phyloP scores from a whole-genome alignment of 2,113 vertebrate genomes.

The Pungitius pungitius region DNA sequence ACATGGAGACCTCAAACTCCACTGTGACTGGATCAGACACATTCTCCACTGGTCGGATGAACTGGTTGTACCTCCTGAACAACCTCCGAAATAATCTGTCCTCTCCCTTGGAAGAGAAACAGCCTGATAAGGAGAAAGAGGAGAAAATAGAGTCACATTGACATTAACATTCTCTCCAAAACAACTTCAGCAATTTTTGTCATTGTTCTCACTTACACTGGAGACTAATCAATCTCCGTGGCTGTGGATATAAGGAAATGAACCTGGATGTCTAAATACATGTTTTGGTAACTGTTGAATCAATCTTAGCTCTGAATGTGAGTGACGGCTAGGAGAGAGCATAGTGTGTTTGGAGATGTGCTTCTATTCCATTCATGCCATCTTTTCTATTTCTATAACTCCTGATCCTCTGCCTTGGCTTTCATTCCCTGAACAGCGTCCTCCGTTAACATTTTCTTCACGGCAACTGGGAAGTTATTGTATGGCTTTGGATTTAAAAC shows the following conservation, averaged over 20 bases:
- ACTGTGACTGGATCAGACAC: constrained; percentile 92
- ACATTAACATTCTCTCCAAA: background rate
- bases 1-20: constrained; percentile 92
- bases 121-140: constrained; percentile 68
- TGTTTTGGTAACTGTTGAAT: no score
- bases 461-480: constrained; percentile 1
- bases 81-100: constrained; percentile 88
- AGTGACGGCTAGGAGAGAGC: background rate
- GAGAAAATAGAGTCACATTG: background rate
- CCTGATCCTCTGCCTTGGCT: background rate
- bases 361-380: background rate
- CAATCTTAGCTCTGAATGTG: background rate
- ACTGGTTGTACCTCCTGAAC: constrained; percentile 89
- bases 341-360: background rate
- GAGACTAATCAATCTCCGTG: background rate
- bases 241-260: background rate
- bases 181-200: background rate
- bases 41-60: constrained; percentile 93
- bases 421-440: background rate
- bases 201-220: background rate
- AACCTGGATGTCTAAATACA: background rate
- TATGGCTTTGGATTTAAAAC: background rate
- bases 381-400: background rate
- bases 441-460: background rate
- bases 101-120: constrained; percentile 81